Evolutionary conservation across 2,888 invertebrate genomes (phyloP), one percentile per base, ranked within the genome.

Genomic region (Scaptomyza caliginosa): DNA sequence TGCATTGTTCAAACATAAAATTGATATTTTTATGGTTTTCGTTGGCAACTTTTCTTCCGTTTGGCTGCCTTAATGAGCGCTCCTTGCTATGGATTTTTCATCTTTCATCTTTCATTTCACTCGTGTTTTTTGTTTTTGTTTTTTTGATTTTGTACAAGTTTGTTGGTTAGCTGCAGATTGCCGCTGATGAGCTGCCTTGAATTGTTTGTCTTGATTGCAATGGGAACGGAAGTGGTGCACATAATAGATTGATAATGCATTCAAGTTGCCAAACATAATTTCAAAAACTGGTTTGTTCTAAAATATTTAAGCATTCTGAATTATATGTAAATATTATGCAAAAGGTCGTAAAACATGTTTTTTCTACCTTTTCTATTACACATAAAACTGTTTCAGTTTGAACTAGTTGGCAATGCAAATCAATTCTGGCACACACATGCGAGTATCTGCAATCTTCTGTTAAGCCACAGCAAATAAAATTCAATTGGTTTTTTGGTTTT

Each of bases 1-100:
- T 50, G 78, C 75, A 78, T 74, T 75, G 75, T 77, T 77, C 70
- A 77, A 75, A 75, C 70, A 77, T 75, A 77, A 75, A 75, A 77
- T 74, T 78, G 74, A 75, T 75, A 77, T 69, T 77, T 75, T 75
- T 75, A 77, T 74, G 65, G 50, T 46, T 64, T 51, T 40, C 45
- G 65, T 50, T 66, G 62, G 57, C 49, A 49, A 36, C 57, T 59
- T 32, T 32, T 38, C 39, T 62, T 63, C 36, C 52, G 67, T 49
- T 58, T 64, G 57, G 38, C 34, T 52, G 79, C 70, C 78, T 77
- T 74, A 74, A 74, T 74, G 78, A 74, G 78, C 74, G 39, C 60
- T 52, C 58, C 70, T 69, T 77, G 69, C 64, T 50, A 24, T 43
- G 36, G 26, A 45, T 57, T 51, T 49, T 58, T 46, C 34, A 50